Evolutionary conservation across 2,797 vertebrate genomes (phyloP), one percentile per base, ranked within the genome.

Genomic region (Neosilurus hyrtlii): DNA sequence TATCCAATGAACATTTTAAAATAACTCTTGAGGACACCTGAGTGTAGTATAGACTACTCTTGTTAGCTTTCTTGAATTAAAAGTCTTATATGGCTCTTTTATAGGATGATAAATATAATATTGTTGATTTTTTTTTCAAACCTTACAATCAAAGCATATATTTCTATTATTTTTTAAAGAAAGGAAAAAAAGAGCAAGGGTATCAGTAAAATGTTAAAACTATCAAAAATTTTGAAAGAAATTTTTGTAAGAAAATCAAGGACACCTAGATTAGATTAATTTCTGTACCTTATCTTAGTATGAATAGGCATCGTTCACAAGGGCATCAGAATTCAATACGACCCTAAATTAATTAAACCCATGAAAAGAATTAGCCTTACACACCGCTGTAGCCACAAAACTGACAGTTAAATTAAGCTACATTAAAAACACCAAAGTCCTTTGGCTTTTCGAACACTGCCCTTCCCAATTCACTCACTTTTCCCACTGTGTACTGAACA

Each of bases 381-480:
- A 20, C 66, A 71, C n/a, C 63, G 26, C 49, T 35, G 57, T 37
- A 79, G 75, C 65, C 59, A 18, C 57, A 72, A 72, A 79, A 72
- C 78, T 65, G 78, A 59, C 82, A 63, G 30, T 75, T 65, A 80
- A 84, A 79, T 78, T 57, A 73, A 79, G 75, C 61, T 68, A 72
- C 70, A 80, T 37, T 79, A 75, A 79, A 74, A 79, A 82, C 15
- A 49, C 67, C 26, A 57, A 56, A 59, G 56, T 61, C 18, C 61
- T 80, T 75, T 54, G 26, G 20, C 26, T 76, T 77, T 70, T 63
- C 9, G 1, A 57, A 35, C 15, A 7, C 26, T 72, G 43, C 35
- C 78, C 56, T 80, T 20, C 62, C 26, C 54, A 52, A 65, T 20
- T 16, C 62, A 79, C 56, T 54, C 49, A 11, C 71, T 74, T 76